Conservation (phyloP, 2,888 invertebrate genomes). For the Chymomyza amoena region DNA sequence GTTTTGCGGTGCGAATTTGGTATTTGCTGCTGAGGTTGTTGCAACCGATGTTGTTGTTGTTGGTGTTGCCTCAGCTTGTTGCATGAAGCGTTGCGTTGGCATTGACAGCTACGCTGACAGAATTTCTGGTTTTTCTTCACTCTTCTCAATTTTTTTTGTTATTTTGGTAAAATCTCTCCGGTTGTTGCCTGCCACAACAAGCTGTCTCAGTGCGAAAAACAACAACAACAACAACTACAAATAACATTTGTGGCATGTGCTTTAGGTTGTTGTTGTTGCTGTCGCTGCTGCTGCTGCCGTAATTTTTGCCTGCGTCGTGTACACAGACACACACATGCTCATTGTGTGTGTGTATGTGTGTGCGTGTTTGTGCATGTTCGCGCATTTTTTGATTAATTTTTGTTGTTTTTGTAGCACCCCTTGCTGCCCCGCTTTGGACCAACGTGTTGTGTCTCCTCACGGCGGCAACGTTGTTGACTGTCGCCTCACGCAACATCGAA, state of each 20-base stretch:
- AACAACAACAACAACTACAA: not conserved
- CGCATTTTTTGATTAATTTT: conserved; percentile 57
- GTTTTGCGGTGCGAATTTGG: conserved; percentile 37
- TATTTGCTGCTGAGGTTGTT: not conserved
- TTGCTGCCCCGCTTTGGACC: not conserved
- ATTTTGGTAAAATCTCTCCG: not conserved
- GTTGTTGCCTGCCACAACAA: not conserved
- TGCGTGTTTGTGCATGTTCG: conserved; percentile 38
- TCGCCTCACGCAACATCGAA: conserved; percentile 25
- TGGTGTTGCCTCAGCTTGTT: conserved; percentile 13
- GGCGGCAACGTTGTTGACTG: not conserved
- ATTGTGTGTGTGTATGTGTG: conserved; percentile 20
- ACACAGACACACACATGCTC: too few species aligned
- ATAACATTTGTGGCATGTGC: too few species aligned
- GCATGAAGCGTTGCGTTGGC: conserved; percentile 11
- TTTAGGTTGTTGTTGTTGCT: conserved; percentile 10
- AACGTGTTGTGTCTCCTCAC: not conserved
- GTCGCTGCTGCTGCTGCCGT: conserved; percentile 20
- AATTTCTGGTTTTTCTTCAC: conserved; percentile 17
- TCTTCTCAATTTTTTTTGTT: conserved; percentile 15
- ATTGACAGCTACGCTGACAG: conserved; percentile 56
- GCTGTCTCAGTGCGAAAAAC: not conserved
- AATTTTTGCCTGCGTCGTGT: conserved; percentile 8
- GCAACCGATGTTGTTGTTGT: conserved; percentile 27
- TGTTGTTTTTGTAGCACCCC: conserved; percentile 14